phyloP scores from a whole-genome alignment of 2,113 vertebrate species.

The Macaca nemestrina region DNA sequence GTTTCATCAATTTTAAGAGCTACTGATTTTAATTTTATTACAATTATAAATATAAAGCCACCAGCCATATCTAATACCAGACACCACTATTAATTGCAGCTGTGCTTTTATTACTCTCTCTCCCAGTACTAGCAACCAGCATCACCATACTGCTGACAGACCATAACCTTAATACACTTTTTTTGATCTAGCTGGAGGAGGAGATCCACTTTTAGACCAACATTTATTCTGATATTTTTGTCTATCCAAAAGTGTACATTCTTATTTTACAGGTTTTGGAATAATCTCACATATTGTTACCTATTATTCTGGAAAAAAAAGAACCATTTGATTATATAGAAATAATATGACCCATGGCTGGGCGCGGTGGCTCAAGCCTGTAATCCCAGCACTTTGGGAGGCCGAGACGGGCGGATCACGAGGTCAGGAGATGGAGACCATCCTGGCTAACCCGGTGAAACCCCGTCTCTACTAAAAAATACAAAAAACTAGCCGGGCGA shows the following conservation, averaged over 20 bases:
- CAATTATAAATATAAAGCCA: background rate
- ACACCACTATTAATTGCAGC: background rate
- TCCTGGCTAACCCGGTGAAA: too few species aligned
- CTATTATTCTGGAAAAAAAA: background rate
- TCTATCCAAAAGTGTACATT: background rate
- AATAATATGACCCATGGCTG: background rate
- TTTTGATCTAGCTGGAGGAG: background rate
- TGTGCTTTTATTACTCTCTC: background rate
- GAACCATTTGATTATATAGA: background rate
- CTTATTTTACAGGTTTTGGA: background rate
- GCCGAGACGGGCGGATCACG: too few species aligned
- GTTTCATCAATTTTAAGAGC: background rate
- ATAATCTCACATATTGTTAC: background rate
- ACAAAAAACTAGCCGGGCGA: too few species aligned
- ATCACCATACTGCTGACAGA: background rate
- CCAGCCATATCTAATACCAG: background rate
- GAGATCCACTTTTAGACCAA: background rate
- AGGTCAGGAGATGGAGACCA: too few species aligned
- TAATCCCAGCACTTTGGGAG: too few species aligned
- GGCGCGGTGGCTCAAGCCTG: too few species aligned
- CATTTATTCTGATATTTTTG: background rate
- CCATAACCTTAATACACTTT: background rate
- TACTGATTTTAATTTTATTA: background rate
- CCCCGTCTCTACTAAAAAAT: too few species aligned
- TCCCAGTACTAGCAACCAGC: background rate